Evolutionary conservation across 2,888 invertebrate species (phyloP).

Genomic region (Sialis fuliginosa): DNA sequence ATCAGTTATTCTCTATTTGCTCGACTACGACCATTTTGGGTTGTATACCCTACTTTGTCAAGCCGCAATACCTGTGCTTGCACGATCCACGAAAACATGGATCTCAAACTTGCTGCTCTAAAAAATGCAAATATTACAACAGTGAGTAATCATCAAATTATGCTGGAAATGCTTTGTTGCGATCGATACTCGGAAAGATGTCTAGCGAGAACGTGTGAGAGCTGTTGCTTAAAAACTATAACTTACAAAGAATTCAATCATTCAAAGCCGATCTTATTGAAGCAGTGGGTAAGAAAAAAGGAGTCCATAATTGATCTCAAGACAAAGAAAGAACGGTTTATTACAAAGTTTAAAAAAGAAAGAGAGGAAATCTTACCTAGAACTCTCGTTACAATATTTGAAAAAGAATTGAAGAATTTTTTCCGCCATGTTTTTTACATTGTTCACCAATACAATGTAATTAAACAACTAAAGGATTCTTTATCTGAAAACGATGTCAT

Average conservation of each 20-base stretch:
- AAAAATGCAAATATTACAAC: too few species aligned
- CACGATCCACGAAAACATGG: too few species aligned
- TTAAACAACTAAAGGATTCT: slow-evolving; percentile 7
- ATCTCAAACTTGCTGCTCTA: too few species aligned
- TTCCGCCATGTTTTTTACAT: slow-evolving; percentile 7
- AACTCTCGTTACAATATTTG: neutral
- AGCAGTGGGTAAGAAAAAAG: neutral
- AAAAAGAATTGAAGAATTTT: slow-evolving; percentile 5
- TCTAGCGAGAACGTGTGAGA: slow-evolving; percentile 2
- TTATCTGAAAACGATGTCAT: slow-evolving; percentile 8
- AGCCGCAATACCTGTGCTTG: too few species aligned
- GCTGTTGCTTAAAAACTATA: neutral
- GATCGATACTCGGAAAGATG: slow-evolving; percentile 3
- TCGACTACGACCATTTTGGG: too few species aligned
- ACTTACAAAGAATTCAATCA: slow-evolving; percentile 1
- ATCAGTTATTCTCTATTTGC: too few species aligned
- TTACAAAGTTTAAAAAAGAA: too few species aligned
- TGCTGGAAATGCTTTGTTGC: slow-evolving; percentile 1
- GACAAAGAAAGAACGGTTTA: slow-evolving; percentile 12
- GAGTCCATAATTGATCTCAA: slow-evolving; percentile 10
- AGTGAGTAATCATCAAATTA: neutral
- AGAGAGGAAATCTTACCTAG: neutral
- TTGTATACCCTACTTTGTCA: too few species aligned
- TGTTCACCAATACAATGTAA: slow-evolving; percentile 8
- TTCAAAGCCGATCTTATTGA: neutral